Base-by-base conservation (phyloP, 2,888 invertebrate genomes). In the Nomada fabriciana region DNA sequence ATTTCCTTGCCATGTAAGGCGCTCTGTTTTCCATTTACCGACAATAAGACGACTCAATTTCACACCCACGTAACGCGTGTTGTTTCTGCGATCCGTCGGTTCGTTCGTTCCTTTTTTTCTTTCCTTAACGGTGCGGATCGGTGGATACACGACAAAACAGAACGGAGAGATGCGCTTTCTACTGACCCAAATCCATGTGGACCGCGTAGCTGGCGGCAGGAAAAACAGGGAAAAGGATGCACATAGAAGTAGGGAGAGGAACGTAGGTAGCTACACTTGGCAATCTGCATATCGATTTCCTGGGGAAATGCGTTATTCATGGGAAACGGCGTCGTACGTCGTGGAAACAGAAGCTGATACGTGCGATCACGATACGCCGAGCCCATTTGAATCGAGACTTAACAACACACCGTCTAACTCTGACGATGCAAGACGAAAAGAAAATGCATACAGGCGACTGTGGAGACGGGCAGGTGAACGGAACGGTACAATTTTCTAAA, bases 221-320 rank as follows among this genome's bases (percentile, higher is more conserved):
- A 11, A 50, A 59, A 50, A 68, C 69, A 42, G 67, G 53, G 36
- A 63, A 36, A 20, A 76, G 72, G 59, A 43, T 15, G 69, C 71
- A 57, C 36, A 23, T 60, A 61, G 75, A 36, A 64, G 61, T 11
- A 47, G 73, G 55, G 79, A 52, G 72, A 25, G 63, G 29, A 53
- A 60, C 47, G 36, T 43, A 25, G n/a, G 76, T 73, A 61, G 83
- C 79, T 82, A 88, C 72, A 86, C 80, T 80, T 64, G 73, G 78
- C 85, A 85, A 89, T 90, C 89, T 89, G 86, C 89, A 90, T 90
- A 89, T 90, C 89, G 90, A 89, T 90, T 89, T 87, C 80, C 75
- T 60, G 57, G 47, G 80, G 84, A 89, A 87, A 91, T 90, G 88
- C 82, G 85, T 90, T 91, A 91, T 91, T 91, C 90, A 89, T 91